These are phyloP conservation scores for Meriones unguiculatus DNA, from an alignment of 2,113 vertebrate genomes.

Conservation along the genomic window DNA sequence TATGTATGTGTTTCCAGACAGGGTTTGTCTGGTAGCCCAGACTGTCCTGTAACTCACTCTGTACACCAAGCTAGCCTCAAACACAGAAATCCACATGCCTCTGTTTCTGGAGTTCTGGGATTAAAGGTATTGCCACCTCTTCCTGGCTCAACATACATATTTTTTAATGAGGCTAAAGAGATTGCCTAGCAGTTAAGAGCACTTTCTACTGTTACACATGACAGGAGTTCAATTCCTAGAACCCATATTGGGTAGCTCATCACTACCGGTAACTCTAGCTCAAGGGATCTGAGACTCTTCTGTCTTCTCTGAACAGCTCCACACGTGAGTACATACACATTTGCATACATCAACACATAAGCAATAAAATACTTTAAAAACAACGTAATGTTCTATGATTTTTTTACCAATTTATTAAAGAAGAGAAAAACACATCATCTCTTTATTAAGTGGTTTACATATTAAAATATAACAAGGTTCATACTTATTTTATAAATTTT, in stretches of 20 bases:
- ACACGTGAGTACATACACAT: background rate
- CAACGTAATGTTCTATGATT: background rate
- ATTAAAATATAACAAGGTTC: background rate
- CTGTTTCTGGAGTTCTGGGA: too few relatives aligned
- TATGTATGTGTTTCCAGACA: too few relatives aligned
- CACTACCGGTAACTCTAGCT: background rate
- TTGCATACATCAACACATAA: background rate
- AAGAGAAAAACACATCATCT: background rate
- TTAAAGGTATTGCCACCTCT: too few relatives aligned
- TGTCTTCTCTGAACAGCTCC: too few relatives aligned
- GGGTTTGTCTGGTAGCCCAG: too few relatives aligned
- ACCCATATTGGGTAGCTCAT: background rate
- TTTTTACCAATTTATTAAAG: constrained; percentile 22
- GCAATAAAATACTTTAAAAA: background rate
- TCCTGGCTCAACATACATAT: too few relatives aligned
- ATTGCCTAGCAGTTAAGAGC: background rate
- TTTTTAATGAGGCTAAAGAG: background rate
- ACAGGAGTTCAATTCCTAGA: background rate
- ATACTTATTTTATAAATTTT: background rate
- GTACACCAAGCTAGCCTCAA: too few relatives aligned
- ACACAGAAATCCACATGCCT: too few relatives aligned
- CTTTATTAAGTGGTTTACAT: background rate
- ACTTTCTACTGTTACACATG: background rate
- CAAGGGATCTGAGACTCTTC: background rate
- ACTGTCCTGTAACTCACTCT: too few relatives aligned